These are phyloP conservation scores for Episyrphus balteatus DNA, from an alignment of 1,140 invertebrate genomes.

Conservation along the genomic window DNA sequence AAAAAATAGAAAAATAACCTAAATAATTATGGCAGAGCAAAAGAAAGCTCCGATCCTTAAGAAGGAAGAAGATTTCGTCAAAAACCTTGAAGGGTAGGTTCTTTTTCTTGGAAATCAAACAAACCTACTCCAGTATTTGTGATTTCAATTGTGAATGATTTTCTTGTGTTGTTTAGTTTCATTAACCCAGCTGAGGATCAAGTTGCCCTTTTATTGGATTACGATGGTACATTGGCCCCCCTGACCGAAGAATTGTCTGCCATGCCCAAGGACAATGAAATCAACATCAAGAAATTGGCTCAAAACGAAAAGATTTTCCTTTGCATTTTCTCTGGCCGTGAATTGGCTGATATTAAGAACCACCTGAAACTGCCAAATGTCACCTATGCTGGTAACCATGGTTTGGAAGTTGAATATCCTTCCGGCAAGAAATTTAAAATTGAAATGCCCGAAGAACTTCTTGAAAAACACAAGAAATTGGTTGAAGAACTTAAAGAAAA, in stretches of 20 bases:
- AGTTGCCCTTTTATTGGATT: conserved; percentile 67
- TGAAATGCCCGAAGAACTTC: conserved; percentile 77
- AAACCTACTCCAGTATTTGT: not conserved
- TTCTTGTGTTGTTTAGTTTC: conserved; percentile 16
- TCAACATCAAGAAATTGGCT: conserved; percentile 67
- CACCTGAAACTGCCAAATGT: conserved; percentile 84
- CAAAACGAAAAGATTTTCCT: conserved; percentile 80
- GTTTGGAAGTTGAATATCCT: conserved; percentile 77
- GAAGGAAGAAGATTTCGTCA: conserved; percentile 33
- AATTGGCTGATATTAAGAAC: conserved; percentile 72
- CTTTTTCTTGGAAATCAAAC: not conserved
- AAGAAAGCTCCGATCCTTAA: conserved; percentile 33
- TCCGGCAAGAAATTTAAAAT: conserved; percentile 86
- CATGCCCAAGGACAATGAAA: conserved; percentile 71
- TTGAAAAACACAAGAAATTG: conserved; percentile 65
- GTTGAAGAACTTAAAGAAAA: conserved; percentile 71
- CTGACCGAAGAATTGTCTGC: conserved; percentile 78
- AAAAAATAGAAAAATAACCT: conserved; percentile 5
- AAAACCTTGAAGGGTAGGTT: conserved; percentile 32
- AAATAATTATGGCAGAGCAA: conserved; percentile 35
- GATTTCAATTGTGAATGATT: not conserved
- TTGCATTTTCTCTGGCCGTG: conserved; percentile 74
- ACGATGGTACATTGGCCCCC: conserved; percentile 80
- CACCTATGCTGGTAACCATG: conserved; percentile 87
- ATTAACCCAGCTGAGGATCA: conserved; percentile 30